Percentiles rank a stretch among this genome's conserved stretches.
Conservation (phyloP, 2,888 invertebrate species). For the Keiferia lycopersicella region DNA sequence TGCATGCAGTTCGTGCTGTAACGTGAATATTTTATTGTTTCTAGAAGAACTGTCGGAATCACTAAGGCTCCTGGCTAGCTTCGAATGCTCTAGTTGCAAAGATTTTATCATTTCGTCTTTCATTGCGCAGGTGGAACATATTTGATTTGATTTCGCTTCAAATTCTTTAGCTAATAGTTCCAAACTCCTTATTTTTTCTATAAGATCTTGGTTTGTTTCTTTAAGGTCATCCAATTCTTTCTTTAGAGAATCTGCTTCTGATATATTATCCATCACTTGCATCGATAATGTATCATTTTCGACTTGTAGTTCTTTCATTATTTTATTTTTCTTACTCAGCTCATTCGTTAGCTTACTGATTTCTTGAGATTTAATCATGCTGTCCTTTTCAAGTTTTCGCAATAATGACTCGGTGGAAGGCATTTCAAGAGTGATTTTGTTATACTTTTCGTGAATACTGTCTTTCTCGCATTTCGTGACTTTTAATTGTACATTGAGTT, state of each 20-base stretch:
- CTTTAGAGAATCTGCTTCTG: constrained; percentile 76
- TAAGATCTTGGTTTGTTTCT: constrained; percentile 45
- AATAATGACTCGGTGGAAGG: constrained; percentile 52
- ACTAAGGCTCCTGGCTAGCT: constrained; percentile 62
- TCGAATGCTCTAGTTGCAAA: constrained; percentile 45
- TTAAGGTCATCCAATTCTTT: constrained; percentile 56
- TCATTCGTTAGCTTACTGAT: constrained; percentile 45
- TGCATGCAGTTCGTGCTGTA: constrained; percentile 68
- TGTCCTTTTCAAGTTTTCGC: constrained; percentile 59
- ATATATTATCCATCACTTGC: constrained; percentile 80
- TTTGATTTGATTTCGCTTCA: constrained; percentile 24
- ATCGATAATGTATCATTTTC: constrained; percentile 80
- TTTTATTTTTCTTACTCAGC: constrained; percentile 45
- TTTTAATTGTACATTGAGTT: constrained; percentile 44
- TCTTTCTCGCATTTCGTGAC: constrained; percentile 48
- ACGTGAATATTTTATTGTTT: constrained; percentile 65
- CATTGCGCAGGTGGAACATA: constrained; percentile 47
- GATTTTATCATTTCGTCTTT: constrained; percentile 48
- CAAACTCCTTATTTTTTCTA: constrained; percentile 44
- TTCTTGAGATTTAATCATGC: constrained; percentile 47
- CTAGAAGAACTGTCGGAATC: constrained; percentile 65
- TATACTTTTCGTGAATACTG: constrained; percentile 55
- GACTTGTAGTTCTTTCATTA: constrained; percentile 64
- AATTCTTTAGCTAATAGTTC: constrained; percentile 40
- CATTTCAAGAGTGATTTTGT: constrained; percentile 53